phyloP scores from a whole-genome alignment of 1,140 invertebrate genomes.

The Mya arenaria region DNA sequence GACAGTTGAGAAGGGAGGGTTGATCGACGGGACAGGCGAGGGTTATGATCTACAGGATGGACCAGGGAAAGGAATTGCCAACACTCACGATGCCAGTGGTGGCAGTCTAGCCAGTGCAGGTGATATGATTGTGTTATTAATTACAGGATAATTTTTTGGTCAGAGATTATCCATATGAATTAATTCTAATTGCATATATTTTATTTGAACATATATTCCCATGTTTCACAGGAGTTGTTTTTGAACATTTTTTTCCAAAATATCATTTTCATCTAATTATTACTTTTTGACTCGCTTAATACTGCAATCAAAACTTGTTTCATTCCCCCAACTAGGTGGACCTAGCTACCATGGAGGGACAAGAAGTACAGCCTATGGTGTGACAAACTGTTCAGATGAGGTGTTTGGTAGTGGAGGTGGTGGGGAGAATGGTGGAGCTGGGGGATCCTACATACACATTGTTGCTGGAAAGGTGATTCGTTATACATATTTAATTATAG shows the following conservation, averaged over 20 bases:
- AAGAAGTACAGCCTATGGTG: slow-evolving; percentile 61
- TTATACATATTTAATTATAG: too few relatives aligned
- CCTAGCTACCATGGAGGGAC: slow-evolving; percentile 14
- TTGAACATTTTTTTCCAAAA: too few relatives aligned
- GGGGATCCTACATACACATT: slow-evolving; percentile 58
- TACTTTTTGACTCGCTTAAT: too few relatives aligned
- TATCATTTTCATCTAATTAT: too few relatives aligned
- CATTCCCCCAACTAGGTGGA: too few relatives aligned
- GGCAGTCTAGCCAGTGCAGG: slow-evolving; percentile 65
- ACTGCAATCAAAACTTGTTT: too few relatives aligned
- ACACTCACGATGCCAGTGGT: slow-evolving; percentile 58
- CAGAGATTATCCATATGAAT: too few relatives aligned
- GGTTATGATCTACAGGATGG: slow-evolving; percentile 59
- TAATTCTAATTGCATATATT: too few relatives aligned
- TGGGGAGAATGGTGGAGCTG: slow-evolving; percentile 61
- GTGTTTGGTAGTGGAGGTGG: slow-evolving; percentile 72
- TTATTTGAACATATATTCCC: too few relatives aligned
- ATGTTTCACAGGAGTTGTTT: too few relatives aligned
- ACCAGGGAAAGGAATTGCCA: slow-evolving; percentile 55
- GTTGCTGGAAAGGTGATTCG: slow-evolving; percentile 63
- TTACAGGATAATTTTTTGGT: too few relatives aligned
- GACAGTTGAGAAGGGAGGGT: slow-evolving; percentile 61
- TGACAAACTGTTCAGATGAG: slow-evolving; percentile 46
- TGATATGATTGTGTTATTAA: too few relatives aligned
- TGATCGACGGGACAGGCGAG: slow-evolving; percentile 62